Evolutionary conservation across 2,113 vertebrate species (phyloP).

Genomic region (Corythornis cristatus): DNA sequence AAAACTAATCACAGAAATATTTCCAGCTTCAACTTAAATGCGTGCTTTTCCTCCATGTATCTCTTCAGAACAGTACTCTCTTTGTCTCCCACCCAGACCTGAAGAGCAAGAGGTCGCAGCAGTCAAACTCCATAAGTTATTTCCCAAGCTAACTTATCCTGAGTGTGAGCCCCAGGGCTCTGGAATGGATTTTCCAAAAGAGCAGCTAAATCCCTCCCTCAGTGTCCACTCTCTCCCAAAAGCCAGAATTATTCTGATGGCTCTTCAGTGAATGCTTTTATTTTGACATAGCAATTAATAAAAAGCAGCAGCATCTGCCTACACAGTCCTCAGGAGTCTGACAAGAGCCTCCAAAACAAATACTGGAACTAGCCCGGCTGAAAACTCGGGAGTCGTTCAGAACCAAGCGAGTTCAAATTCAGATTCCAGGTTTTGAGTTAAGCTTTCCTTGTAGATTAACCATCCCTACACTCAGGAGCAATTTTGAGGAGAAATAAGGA

Average conservation of each 20-base stretch:
- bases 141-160: slow-evolving; percentile 38
- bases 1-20: background rate
- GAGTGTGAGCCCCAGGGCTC: background rate
- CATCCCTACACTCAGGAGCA: background rate
- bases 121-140: slow-evolving; percentile 16
- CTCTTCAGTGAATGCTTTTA: background rate
- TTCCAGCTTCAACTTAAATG: slow-evolving; percentile 6
- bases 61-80: slow-evolving; percentile 18
- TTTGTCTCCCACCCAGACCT: slow-evolving; percentile 53
- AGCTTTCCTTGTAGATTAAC: background rate
- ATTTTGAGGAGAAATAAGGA: background rate
- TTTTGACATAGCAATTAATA: slow-evolving; percentile 21
- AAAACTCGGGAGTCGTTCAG: background rate
- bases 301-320: slow-evolving; percentile 27
- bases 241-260: background rate
- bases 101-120: slow-evolving; percentile 18
- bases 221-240: background rate
- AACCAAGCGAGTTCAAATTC: background rate
- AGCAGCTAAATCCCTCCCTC: background rate
- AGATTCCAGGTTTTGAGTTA: background rate
- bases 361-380: background rate
- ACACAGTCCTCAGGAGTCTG: background rate
- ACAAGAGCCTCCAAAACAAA: slow-evolving; percentile 52
- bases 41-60: slow-evolving; percentile 3
- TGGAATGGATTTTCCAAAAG: slow-evolving; percentile 28